These are phyloP conservation scores for Drosophila suboccidentalis DNA, from an alignment of 2,888 invertebrate species.

Conservation along the genomic window DNA sequence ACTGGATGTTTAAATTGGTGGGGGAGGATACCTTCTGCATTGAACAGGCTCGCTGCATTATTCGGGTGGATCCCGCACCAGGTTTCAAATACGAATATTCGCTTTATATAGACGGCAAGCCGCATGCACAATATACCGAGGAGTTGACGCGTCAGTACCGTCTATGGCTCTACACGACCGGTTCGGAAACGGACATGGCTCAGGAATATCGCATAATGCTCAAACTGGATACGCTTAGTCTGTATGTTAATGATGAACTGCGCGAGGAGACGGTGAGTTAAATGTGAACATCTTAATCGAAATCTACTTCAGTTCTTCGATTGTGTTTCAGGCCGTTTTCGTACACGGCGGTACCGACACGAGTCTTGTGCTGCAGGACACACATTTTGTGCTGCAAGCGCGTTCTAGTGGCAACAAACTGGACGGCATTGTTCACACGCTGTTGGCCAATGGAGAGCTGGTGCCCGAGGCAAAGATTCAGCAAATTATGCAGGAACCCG, in stretches of 20 bases:
- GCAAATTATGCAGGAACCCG: constrained; percentile 83
- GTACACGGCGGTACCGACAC: constrained; percentile 95
- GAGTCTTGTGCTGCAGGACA: constrained; percentile 87
- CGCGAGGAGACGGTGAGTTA: constrained; percentile 81
- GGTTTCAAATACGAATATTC: constrained; percentile 93
- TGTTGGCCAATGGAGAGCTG: constrained; percentile 86
- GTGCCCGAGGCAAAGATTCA: constrained; percentile 83
- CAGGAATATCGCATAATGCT: constrained; percentile 89
- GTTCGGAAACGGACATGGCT: constrained; percentile 81
- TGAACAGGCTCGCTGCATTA: constrained; percentile 86
- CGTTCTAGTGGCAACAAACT: constrained; percentile 85
- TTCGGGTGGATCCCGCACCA: constrained; percentile 88
- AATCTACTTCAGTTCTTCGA: background rate
- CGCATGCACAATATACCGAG: constrained; percentile 92
- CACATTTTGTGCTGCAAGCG: constrained; percentile 83
- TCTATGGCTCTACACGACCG: constrained; percentile 89
- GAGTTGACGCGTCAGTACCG: constrained; percentile 91
- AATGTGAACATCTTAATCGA: background rate
- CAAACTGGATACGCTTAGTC: constrained; percentile 87
- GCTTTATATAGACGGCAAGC: constrained; percentile 93
- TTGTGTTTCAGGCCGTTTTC: constrained; percentile 89
- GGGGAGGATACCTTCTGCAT: constrained; percentile 93
- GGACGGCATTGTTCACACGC: constrained; percentile 88
- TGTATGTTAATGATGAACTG: constrained; percentile 84
- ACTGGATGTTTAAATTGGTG: constrained; percentile 97